phyloP scores from a whole-genome alignment of 2,888 invertebrate genomes.

The Ceratothoa steindachneri region DNA sequence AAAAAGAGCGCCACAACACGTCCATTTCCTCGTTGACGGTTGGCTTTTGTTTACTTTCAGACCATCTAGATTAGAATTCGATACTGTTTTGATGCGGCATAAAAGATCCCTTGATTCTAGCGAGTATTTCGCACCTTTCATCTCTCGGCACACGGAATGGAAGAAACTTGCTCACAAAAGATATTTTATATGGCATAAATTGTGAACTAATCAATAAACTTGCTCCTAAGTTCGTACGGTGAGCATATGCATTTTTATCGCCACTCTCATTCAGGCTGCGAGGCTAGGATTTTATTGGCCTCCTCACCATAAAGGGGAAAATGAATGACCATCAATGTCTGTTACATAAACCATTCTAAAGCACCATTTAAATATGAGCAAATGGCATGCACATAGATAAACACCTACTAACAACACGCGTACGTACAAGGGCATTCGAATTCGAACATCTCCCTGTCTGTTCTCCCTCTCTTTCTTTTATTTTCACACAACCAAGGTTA shows the following conservation, averaged over 20 bases:
- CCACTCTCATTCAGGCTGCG: no score
- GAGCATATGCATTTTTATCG: not conserved
- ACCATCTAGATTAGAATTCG: conserved; percentile 8
- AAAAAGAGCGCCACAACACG: conserved; percentile 7
- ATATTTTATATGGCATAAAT: not conserved
- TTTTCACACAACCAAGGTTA: no score
- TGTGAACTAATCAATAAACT: not conserved
- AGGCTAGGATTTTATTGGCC: no score
- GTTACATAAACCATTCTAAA: no score
- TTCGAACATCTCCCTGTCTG: no score
- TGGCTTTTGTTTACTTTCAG: not conserved
- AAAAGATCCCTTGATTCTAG: not conserved
- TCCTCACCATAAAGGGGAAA: no score
- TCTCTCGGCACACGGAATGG: not conserved
- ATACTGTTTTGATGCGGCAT: not conserved
- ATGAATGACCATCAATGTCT: no score
- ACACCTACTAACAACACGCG: no score
- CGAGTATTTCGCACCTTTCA: not conserved
- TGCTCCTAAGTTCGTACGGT: not conserved
- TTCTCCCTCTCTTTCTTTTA: no score
- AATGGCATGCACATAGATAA: no score
- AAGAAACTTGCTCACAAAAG: not conserved
- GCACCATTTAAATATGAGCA: no score
- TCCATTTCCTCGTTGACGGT: conserved; percentile 2
- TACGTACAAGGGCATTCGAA: no score